Evolutionary conservation across 1,140 invertebrate genomes (phyloP), one percentile per base, ranked within the genome.

Genomic region (Hycleus cichorii): DNA sequence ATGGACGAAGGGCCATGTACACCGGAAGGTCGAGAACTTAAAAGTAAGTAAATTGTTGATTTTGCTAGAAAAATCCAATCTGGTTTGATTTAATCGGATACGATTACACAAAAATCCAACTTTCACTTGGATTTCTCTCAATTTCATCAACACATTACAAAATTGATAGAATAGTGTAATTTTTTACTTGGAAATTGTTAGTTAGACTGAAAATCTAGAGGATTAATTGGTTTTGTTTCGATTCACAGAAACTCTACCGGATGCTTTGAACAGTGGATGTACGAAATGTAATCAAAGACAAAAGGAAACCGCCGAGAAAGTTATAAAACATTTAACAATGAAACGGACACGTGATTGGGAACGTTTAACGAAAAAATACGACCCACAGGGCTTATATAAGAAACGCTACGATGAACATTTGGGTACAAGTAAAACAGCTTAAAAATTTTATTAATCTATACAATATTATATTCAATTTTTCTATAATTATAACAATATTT

Each of bases 1-100:
- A 66, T 87, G 64, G 81, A 83, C 1, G 79, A 83, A 54, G 85
- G 83, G n/a, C 76, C 82, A 1, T 88, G 86, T 58, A 84, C 84
- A 1, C 66, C 80, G 0, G 85, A 86, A 65, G 82, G 83, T 0
- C 79, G 82, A 8, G 81, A 85, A 73, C 66, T 87, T 12, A 86
- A 85, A 74, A 82, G 83, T 85, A 76, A 80, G 79, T 77, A 50
- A 38, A 39, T 8, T 54, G 39, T 52, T 50, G 12, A 53, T 54
- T 62, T 50, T 63, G 27, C 18, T 18, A 18, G 18, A 18, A 32
- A 32, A 32, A 32, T 32, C 18, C 18, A 18, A 18, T 18, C 18
- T 18, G 18, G 18, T 18, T 18, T 18, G 18, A 18, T 18, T 18
- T 18, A 18, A 18, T 18, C 18, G 18, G 18, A 18, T 18, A 18